Evolutionary conservation across 2,888 invertebrate genomes (phyloP).

Genomic region (Gryllus longicercus): DNA sequence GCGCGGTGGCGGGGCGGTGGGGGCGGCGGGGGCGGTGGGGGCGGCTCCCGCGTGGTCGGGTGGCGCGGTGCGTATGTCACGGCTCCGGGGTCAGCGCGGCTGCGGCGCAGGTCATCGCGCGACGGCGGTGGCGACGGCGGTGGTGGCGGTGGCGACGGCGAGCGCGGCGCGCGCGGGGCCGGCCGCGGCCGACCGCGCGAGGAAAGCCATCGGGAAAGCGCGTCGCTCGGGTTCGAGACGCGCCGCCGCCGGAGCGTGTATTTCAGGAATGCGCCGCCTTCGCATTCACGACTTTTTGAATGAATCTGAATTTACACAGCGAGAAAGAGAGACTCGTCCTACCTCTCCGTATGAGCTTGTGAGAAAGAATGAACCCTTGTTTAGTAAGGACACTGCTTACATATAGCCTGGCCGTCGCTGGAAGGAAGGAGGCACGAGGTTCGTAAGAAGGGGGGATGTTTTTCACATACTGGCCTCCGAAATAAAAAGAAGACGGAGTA

Average conservation of each 20-base stretch:
- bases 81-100: not conserved
- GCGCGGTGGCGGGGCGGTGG: slow-evolving; percentile 11
- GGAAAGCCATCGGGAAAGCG: not conserved
- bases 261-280: not conserved
- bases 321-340: not conserved
- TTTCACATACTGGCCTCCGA: not conserved
- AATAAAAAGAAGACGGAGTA: not conserved
- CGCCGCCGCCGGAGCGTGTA: not conserved
- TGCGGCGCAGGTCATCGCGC: not conserved
- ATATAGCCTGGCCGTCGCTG: not conserved
- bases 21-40: slow-evolving; percentile 3
- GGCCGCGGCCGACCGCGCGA: not conserved
- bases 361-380: not conserved
- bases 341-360: not conserved
- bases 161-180: not conserved
- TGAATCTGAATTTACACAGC: not conserved
- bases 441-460: not conserved
- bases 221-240: not conserved
- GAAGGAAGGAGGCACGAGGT: not conserved
- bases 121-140: not conserved
- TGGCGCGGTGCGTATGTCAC: not conserved
- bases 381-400: not conserved
- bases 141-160: not conserved
- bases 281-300: slow-evolving; percentile 9
- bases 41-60: not conserved